Evolutionary conservation across 53 echinoderm and acorn worm species (phyloP).

Genomic region (Hippasteria phrygiana): DNA sequence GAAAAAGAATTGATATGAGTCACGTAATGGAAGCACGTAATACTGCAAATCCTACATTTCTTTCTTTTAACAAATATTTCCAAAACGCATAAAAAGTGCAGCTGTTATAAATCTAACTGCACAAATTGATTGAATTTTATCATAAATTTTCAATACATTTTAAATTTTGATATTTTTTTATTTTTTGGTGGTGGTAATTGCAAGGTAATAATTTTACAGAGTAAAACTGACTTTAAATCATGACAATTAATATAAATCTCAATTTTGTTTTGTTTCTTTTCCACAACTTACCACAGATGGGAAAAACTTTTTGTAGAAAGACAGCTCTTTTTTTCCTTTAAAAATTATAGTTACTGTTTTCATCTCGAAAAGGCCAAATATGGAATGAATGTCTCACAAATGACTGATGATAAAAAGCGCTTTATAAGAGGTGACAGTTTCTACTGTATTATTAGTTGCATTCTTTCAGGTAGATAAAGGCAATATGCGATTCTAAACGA

Average conservation of each 20-base stretch:
- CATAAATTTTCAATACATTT: not conserved
- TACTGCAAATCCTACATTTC: not conserved
- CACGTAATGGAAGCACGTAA: constrained; percentile 14
- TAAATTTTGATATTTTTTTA: not conserved
- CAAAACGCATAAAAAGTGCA: not conserved
- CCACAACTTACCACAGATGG: not conserved
- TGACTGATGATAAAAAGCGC: no score
- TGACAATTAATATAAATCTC: not conserved
- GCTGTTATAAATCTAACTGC: not conserved
- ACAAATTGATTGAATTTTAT: not conserved
- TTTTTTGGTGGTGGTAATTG: not conserved
- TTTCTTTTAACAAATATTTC: not conserved
- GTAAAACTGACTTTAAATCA: not conserved
- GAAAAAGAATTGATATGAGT: not conserved
- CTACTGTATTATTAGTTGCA: not conserved
- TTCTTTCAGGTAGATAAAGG: constrained; percentile 14
- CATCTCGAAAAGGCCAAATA: constrained; percentile 19
- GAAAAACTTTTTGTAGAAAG: constrained; percentile 29
- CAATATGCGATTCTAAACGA: no score
- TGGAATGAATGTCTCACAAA: constrained; percentile 23
- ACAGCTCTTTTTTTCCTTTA: not conserved
- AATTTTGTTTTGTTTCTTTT: not conserved
- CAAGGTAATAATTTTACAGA: not conserved
- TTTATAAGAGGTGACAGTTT: no score
- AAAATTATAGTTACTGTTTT: constrained; percentile 35